A percentile compares a stretch with the other conserved stretches of the same genome.
phyloP scores from a whole-genome alignment of 2,888 invertebrate species.

The Neoitamus cyanurus region DNA sequence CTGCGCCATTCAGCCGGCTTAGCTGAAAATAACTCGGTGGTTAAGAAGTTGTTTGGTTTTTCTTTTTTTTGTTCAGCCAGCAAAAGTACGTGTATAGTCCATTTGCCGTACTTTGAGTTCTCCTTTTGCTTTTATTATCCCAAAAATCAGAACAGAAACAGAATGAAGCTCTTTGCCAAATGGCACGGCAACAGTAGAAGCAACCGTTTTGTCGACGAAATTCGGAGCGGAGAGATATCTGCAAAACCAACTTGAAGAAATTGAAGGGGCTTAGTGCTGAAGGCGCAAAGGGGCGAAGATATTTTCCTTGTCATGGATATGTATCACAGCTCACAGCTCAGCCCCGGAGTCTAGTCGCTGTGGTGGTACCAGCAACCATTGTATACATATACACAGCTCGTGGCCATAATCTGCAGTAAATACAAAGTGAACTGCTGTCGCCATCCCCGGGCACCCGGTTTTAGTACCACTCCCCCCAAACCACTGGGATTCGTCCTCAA shows the following conservation, averaged over 20 bases:
- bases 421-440: slow-evolving; percentile 40
- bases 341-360: too few relatives aligned
- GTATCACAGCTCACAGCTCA: background rate
- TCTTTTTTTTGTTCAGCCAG: background rate
- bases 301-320: slow-evolving; percentile 39
- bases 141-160: slow-evolving; percentile 40
- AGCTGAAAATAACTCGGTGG: slow-evolving; percentile 17
- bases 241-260: slow-evolving; percentile 35
- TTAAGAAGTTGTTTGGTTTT: background rate
- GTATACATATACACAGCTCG: background rate
- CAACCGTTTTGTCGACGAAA: slow-evolving; percentile 28
- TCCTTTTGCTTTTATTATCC: slow-evolving; percentile 35
- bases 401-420: slow-evolving; percentile 39
- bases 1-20: slow-evolving; percentile 26
- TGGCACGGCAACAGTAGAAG: slow-evolving; percentile 42
- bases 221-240: slow-evolving; percentile 6
- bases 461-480: slow-evolving; percentile 29
- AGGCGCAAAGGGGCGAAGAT: slow-evolving; percentile 17
- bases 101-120: background rate
- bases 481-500: slow-evolving; percentile 34
- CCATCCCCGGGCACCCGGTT: slow-evolving; percentile 15
- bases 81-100: slow-evolving; percentile 29
- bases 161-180: slow-evolving; percentile 45
- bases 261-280: slow-evolving; percentile 37
- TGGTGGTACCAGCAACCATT: background rate